A percentile compares a stretch with the other conserved stretches of the same genome.
Conservation (phyloP, 35 echinoderm and acorn worm genomes). For the Chiridota heheva region DNA sequence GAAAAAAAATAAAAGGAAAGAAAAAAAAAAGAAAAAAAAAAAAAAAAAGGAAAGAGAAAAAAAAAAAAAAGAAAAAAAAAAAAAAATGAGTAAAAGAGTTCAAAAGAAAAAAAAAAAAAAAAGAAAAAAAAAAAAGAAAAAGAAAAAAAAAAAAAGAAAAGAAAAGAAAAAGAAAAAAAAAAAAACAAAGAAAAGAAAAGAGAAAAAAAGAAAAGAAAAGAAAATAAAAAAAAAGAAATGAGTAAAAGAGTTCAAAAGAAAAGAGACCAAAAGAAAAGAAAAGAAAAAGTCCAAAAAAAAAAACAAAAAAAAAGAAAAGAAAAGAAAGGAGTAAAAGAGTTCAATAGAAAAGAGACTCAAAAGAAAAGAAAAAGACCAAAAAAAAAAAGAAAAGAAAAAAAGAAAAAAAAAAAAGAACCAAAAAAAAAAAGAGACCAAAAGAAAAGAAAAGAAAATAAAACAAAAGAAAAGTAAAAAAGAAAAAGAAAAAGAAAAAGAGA, state of each 20-base stretch:
- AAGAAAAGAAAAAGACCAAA: not conserved
- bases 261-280: not conserved
- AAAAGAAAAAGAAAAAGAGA: not conserved
- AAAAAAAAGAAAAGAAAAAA: not conserved
- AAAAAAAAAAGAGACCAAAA: not conserved
- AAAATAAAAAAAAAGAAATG: not conserved
- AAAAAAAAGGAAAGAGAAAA: constrained; percentile 8
- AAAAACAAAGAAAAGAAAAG: not conserved
- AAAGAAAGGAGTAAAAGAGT: not conserved
- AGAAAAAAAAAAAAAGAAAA: not conserved
- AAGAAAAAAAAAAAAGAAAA: constrained; percentile 8
- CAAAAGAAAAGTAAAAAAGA: not conserved
- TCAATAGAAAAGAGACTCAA: not conserved
- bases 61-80: constrained; percentile 9
- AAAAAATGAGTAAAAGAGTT: too few species aligned
- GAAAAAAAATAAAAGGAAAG: too few species aligned
- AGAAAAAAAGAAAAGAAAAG: not conserved
- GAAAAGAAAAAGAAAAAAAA: too few species aligned
- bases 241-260: not conserved
- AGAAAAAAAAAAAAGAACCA: not conserved
- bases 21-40: constrained; percentile 9
- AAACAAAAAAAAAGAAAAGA: not conserved
- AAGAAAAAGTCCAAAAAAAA: not conserved
- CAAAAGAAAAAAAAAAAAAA: constrained; percentile 2
- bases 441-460: not conserved